These are phyloP conservation scores for Notechis scutatus DNA, from an alignment of 2,113 vertebrate genomes.

Conservation along the genomic window DNA sequence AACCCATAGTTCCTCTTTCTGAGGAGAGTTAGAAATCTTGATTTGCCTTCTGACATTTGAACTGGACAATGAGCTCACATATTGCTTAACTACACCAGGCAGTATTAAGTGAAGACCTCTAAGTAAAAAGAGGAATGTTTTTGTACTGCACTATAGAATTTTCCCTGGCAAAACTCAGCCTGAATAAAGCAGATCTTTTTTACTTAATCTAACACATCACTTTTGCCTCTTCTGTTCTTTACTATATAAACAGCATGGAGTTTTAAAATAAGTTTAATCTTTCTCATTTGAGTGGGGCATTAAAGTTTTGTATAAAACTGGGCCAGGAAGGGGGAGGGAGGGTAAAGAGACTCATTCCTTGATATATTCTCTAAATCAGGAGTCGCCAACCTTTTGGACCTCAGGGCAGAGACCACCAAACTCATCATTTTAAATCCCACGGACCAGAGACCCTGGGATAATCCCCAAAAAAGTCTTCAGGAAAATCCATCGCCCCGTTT, in stretches of 20 bases:
- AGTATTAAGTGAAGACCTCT: neutral
- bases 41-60: neutral
- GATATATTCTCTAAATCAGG: neutral
- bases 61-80: neutral
- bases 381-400: too few relatives aligned
- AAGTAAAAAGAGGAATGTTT: neutral
- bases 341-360: neutral
- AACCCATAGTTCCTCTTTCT: neutral
- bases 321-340: neutral
- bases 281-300: neutral
- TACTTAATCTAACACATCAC: neutral
- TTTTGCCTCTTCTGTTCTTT: neutral
- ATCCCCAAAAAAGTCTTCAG: too few relatives aligned
- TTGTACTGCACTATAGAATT: neutral
- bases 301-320: neutral
- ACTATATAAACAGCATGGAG: neutral
- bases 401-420: neutral
- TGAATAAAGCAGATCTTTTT: too few relatives aligned
- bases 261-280: neutral
- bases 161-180: too few relatives aligned
- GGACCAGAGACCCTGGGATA: too few relatives aligned
- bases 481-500: too few relatives aligned
- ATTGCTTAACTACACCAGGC: neutral
- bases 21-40: neutral
- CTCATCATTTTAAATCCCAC: too few relatives aligned